These are phyloP conservation scores for Phataginus tricuspis DNA, from an alignment of 2,797 vertebrate species.

Conservation along the genomic window DNA sequence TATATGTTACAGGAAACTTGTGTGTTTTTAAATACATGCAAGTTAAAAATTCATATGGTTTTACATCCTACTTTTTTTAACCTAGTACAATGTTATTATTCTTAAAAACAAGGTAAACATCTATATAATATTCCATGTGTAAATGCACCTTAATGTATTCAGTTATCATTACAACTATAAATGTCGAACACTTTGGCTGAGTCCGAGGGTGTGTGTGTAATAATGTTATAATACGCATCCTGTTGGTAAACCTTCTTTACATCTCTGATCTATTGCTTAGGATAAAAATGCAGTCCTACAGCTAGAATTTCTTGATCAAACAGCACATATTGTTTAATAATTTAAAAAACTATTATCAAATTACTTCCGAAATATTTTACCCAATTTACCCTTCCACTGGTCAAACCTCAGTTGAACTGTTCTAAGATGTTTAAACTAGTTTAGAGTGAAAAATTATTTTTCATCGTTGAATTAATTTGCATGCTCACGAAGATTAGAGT, in stretches of 20 bases:
- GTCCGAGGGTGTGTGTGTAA: not conserved
- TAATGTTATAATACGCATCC: not conserved
- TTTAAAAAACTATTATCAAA: not conserved
- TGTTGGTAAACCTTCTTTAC: not conserved
- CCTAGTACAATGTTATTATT: not conserved
- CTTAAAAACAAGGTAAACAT: not conserved
- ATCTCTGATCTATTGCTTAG: not conserved
- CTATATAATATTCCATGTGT: not conserved
- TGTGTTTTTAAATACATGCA: not conserved
- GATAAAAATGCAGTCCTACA: not conserved
- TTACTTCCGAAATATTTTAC: not conserved
- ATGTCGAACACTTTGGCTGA: not conserved
- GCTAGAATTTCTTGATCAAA: not conserved
- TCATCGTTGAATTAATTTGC: not conserved
- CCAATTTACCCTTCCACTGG: not conserved
- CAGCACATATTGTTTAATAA: not conserved
- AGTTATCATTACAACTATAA: not conserved
- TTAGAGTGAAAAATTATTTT: not conserved
- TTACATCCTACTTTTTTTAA: not conserved
- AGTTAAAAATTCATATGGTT: not conserved
- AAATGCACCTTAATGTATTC: not conserved
- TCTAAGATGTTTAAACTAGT: not conserved
- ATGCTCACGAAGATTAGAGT: not conserved
- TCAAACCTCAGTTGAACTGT: not conserved
- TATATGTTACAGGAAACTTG: rapidly evolving